A percentile compares a stretch with the other conserved stretches of the same genome.
phyloP scores from a whole-genome alignment of 1,140 invertebrate genomes.

The Portunus trituberculatus region DNA sequence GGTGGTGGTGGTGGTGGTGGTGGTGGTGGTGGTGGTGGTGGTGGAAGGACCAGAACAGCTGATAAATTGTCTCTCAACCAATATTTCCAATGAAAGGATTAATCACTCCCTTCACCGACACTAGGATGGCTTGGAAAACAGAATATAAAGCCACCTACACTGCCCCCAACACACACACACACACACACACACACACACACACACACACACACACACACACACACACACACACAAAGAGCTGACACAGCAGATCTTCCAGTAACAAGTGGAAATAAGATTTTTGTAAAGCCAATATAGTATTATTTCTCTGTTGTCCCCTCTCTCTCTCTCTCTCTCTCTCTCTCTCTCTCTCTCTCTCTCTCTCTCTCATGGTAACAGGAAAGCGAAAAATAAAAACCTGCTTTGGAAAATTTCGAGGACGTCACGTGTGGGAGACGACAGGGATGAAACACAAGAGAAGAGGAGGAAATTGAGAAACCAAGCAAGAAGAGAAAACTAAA shows the following conservation, averaged over 20 bases:
- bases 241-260: neutral
- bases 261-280: no score
- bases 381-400: no score
- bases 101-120: neutral
- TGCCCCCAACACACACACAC: neutral
- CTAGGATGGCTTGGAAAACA: neutral
- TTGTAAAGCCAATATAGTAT: no score
- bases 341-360: no score
- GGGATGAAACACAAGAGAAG: no score
- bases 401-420: no score
- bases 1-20: neutral
- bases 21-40: neutral
- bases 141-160: neutral
- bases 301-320: no score
- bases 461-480: no score
- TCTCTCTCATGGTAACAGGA: no score
- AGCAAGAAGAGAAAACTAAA: no score
- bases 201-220: slow-evolving; percentile 6
- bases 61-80: neutral
- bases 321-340: no score
- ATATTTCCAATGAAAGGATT: slow-evolving; percentile 8
- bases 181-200: neutral
- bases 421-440: no score
- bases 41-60: neutral
- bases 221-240: neutral